Conservation (phyloP, 2,888 invertebrate species). For the Argyresthia goedartella region DNA sequence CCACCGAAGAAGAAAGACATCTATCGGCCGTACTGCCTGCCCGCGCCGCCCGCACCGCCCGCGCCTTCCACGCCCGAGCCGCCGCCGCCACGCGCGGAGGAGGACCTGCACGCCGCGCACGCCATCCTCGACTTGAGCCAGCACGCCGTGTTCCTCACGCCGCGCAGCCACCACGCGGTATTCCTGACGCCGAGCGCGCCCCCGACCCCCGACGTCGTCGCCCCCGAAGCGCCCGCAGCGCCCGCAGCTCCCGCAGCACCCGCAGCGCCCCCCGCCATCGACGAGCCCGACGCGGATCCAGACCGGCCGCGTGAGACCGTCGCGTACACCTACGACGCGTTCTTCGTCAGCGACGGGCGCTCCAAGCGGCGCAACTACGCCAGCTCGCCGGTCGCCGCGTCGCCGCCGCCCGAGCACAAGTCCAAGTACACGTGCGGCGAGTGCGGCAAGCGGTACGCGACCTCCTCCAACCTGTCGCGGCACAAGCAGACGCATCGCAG, state of each 20-base stretch:
- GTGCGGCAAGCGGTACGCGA: too few species aligned
- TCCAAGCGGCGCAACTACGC: constrained; percentile 79
- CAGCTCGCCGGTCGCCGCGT: constrained; percentile 42
- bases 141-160: constrained; percentile 81
- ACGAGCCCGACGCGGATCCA: constrained; percentile 17
- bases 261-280: constrained; percentile 17
- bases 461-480: constrained; percentile 89
- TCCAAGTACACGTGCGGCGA: constrained; percentile 79
- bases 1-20: too few species aligned
- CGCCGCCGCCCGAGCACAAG: constrained; percentile 49
- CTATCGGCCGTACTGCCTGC: too few species aligned
- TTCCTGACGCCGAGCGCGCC: constrained; percentile 32
- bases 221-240: constrained; percentile 32
- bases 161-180: too few species aligned
- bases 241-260: constrained; percentile 22
- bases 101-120: constrained; percentile 89
- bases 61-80: constrained; percentile 67
- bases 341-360: constrained; percentile 89
- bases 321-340: constrained; percentile 92
- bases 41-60: too few species aligned
- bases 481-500: constrained; percentile 95
- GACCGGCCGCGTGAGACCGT: constrained; percentile 76
- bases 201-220: constrained; percentile 20
- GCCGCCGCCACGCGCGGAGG: constrained; percentile 79
- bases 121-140: constrained; percentile 92